Percentiles rank a stretch among this genome's conserved stretches.
phyloP scores from a whole-genome alignment of 2,888 invertebrate species.

The Machimus rusticus region DNA sequence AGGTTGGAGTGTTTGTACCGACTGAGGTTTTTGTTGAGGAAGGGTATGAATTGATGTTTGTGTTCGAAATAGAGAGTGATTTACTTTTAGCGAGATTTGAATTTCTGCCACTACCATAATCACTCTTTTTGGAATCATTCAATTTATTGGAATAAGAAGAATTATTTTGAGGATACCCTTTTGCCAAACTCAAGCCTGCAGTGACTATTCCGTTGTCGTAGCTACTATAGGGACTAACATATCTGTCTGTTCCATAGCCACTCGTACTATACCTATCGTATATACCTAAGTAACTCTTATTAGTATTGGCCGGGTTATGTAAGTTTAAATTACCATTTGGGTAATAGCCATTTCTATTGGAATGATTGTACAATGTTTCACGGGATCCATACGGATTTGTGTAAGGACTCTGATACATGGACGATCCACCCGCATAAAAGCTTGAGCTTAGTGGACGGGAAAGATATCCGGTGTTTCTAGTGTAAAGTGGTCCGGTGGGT shows the following conservation, averaged over 20 bases:
- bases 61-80: slow-evolving; percentile 58
- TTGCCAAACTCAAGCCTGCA: slow-evolving; percentile 59
- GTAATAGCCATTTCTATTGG: slow-evolving; percentile 52
- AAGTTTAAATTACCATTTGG: slow-evolving; percentile 53
- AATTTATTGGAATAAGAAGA: slow-evolving; percentile 44
- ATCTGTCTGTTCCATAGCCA: slow-evolving; percentile 56
- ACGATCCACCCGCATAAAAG: slow-evolving; percentile 55
- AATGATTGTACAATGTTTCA: slow-evolving; percentile 58
- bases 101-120: slow-evolving; percentile 50
- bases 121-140: slow-evolving; percentile 55
- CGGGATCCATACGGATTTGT: slow-evolving; percentile 58
- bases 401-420: slow-evolving; percentile 59
- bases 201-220: slow-evolving; percentile 63
- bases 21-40: slow-evolving; percentile 47
- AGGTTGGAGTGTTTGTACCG: slow-evolving; percentile 59
- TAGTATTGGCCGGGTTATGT: not conserved
- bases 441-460: slow-evolving; percentile 59
- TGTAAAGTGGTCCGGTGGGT: slow-evolving; percentile 53
- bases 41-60: slow-evolving; percentile 54
- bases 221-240: slow-evolving; percentile 61
- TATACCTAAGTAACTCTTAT: slow-evolving; percentile 21
- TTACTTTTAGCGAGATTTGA: slow-evolving; percentile 52
- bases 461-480: slow-evolving; percentile 50
- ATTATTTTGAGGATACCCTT: slow-evolving; percentile 42
- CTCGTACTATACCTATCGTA: slow-evolving; percentile 40